phyloP scores from a whole-genome alignment of 2,888 invertebrate species.

The Bibio marci region DNA sequence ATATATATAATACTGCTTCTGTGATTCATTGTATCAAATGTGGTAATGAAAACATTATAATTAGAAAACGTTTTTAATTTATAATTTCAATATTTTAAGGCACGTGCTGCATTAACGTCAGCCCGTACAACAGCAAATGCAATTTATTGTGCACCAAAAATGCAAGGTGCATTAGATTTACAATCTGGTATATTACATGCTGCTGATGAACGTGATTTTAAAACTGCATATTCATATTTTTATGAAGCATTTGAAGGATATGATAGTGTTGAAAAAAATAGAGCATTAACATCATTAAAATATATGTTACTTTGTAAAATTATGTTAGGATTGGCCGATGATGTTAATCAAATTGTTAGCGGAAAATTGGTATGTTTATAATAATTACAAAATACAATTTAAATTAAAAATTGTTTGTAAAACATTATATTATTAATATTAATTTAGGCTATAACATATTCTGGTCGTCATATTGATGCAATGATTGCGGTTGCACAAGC shows the following conservation, averaged over 20 bases:
- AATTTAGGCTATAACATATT: conserved; percentile 75
- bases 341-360: conserved; percentile 85
- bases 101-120: conserved; percentile 90
- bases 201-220: conserved; percentile 98
- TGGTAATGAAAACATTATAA: no score
- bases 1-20: no score
- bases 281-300: conserved; percentile 89
- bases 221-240: conserved; percentile 99
- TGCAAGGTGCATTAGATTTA: conserved; percentile 92
- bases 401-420: background rate
- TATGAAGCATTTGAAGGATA: conserved; percentile 99
- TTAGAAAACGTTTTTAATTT: no score
- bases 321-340: conserved; percentile 92
- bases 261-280: conserved; percentile 82
- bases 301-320: conserved; percentile 99
- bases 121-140: conserved; percentile 99
- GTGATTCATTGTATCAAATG: no score
- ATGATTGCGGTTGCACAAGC: conserved; percentile 96
- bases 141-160: conserved; percentile 96
- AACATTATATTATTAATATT: background rate
- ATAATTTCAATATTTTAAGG: conserved; percentile 21
- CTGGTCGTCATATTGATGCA: conserved; percentile 89
- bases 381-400: background rate
- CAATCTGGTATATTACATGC: conserved; percentile 98
- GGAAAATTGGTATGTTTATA: conserved; percentile 54